Base-by-base conservation (phyloP, 2,113 vertebrate genomes). In the Calonectris borealis region DNA sequence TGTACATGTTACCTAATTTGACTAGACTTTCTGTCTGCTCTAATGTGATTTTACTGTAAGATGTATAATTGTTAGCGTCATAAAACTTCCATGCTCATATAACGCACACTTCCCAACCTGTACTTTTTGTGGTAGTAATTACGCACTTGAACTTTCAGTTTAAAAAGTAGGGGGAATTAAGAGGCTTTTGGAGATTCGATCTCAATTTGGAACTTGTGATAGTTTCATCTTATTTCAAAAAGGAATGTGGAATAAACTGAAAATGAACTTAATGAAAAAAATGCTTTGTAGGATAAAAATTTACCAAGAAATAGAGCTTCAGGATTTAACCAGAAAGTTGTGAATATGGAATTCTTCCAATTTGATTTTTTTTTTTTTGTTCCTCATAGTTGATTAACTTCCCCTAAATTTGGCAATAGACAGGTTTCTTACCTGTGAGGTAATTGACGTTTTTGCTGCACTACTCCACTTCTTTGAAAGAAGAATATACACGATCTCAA, bases 21-120 rank as follows among this genome's bases (percentile, higher is more conserved):
- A 61, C 13, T 55, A 58, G 92, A 54, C 83, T 91, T 73, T 83
- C 42, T 93, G 88, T 51, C 88, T 91, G 70, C 88, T 83, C 20
- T 17, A 31, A 19, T 31, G 32, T 1, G 81, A 12, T 95, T 86
- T 94, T 57, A 31, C 46, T 79, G 29, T 58, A 29, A 44, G 38
- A 22, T 19, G 24, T 48, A 1, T 60, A 68, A 77, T 91, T 86
- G 38, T 69, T 83, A 29, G 46, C 48, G 68, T 58, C 55, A 13
- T 26, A n/a, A 66, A 94, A 92, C 24, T 78, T 84, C 1, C 13
- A 4, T 2, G 49, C 40, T 61, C 2, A 0, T 20, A 3, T 38
- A 78, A 51, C 0, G 4, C 21, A 5, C 0, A 2, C 60, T 49
- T 86, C 52, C 66, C 38, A 69, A 13, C 38, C 13, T 55, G 24